phyloP scores from a whole-genome alignment of 2,797 vertebrate genomes.

The Vipera ursinii region DNA sequence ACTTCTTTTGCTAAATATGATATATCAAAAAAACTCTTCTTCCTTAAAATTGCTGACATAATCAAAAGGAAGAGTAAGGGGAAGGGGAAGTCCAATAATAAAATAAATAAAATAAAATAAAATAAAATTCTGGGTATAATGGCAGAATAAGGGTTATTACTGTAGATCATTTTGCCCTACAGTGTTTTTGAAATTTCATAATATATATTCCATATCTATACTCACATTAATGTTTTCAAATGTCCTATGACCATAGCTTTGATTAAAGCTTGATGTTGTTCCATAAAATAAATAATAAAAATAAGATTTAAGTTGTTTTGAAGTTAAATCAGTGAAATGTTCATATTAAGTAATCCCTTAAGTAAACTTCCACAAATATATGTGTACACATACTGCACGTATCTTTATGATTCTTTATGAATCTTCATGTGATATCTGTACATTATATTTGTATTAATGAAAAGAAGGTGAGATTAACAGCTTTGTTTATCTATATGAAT shows the following conservation, averaged over 20 bases:
- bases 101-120: too few relatives aligned
- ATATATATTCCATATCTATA: not conserved
- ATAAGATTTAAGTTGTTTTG: not conserved
- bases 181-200: not conserved
- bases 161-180: not conserved
- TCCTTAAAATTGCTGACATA: not conserved
- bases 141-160: not conserved
- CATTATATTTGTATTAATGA: not conserved
- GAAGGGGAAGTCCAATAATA: too few relatives aligned
- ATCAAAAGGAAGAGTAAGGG: too few relatives aligned
- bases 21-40: not conserved
- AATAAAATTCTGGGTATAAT: not conserved
- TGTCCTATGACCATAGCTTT: not conserved
- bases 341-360: not conserved
- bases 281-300: not conserved
- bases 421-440: not conserved
- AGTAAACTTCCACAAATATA: not conserved
- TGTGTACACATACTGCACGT: not conserved
- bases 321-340: not conserved
- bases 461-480: not conserved
- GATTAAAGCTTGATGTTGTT: not conserved
- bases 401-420: not conserved
- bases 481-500: not conserved
- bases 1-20: not conserved
- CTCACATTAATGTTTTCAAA: not conserved